Conservation (phyloP, 2,888 invertebrate genomes). For the Chorisops tibialis region DNA sequence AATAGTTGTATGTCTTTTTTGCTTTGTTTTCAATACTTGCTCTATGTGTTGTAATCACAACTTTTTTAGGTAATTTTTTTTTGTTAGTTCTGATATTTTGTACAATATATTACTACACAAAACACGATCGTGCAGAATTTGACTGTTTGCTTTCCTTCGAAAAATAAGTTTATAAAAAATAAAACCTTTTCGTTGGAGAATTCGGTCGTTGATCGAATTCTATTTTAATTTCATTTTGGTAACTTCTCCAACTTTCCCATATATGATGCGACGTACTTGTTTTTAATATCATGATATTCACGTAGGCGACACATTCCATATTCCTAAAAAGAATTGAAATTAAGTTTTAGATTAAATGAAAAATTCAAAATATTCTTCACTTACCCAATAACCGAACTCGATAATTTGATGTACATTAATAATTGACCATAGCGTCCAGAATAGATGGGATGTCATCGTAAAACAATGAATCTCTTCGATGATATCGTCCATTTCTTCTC, state of each 20-base stretch:
- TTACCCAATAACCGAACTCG: constrained; percentile 92
- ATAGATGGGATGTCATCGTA: constrained; percentile 82
- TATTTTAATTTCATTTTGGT: no score
- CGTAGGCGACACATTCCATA: constrained; percentile 45
- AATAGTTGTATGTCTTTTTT: no score
- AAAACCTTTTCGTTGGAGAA: no score
- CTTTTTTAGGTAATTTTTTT: no score
- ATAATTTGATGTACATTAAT: constrained; percentile 86
- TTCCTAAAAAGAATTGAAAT: constrained; percentile 38
- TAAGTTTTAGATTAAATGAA: neutral
- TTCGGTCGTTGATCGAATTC: no score
- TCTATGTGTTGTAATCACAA: no score
- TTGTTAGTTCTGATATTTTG: no score
- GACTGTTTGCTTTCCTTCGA: neutral
- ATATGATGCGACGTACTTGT: neutral
- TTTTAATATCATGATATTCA: constrained; percentile 43
- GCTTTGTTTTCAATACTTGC: no score
- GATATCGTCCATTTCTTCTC: constrained; percentile 61
- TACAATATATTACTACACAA: no score
- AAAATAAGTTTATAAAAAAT: no score
- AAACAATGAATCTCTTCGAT: constrained; percentile 79
- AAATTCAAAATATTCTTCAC: no score
- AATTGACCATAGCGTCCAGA: constrained; percentile 92
- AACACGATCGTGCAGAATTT: no score
- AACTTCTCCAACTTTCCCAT: neutral